A percentile compares a stretch with the other conserved stretches of the same genome.
Conservation (phyloP, 1,140 invertebrate genomes). For the Oryctes rhinoceros region DNA sequence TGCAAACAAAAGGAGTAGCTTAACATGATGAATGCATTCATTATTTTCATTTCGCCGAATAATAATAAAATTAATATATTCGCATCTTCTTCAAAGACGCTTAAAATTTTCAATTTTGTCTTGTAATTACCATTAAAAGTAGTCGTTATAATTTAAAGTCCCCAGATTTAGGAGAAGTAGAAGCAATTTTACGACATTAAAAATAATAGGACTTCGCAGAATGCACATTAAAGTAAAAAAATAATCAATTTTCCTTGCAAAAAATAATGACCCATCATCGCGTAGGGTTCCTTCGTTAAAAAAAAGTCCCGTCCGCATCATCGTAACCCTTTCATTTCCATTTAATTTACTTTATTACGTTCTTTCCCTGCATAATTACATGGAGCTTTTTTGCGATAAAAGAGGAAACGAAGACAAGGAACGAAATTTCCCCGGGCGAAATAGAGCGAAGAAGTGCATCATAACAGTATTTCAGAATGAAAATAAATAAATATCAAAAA, state of each 20-base stretch:
- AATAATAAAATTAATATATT: not conserved
- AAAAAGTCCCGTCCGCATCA: not conserved
- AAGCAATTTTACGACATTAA: not conserved
- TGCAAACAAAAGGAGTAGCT: not conserved
- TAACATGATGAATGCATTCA: not conserved
- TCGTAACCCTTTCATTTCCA: slow-evolving; percentile 29
- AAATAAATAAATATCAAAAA: slow-evolving; percentile 38
- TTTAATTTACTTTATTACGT: slow-evolving; percentile 17
- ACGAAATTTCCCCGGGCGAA: not conserved
- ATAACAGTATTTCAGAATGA: slow-evolving; percentile 22
- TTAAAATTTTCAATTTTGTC: not conserved
- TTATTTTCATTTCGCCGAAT: not conserved
- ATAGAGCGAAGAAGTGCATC: not conserved
- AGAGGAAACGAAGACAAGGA: not conserved
- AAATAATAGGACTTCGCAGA: slow-evolving; percentile 9
- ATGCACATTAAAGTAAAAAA: not conserved
- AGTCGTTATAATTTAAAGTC: not conserved
- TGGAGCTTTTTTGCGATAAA: slow-evolving; percentile 6
- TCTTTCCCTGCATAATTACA: not conserved
- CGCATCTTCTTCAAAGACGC: not conserved
- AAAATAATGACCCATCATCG: slow-evolving; percentile 20
- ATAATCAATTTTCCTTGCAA: slow-evolving; percentile 15
- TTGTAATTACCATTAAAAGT: not conserved
- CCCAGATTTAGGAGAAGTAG: not conserved
- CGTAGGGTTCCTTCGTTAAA: slow-evolving; percentile 5